A percentile compares a stretch with the other conserved stretches of the same genome.
phyloP scores from a whole-genome alignment of 35 echinoderm and acorn worm genomes.

The Strongylocentrotus purpuratus region DNA sequence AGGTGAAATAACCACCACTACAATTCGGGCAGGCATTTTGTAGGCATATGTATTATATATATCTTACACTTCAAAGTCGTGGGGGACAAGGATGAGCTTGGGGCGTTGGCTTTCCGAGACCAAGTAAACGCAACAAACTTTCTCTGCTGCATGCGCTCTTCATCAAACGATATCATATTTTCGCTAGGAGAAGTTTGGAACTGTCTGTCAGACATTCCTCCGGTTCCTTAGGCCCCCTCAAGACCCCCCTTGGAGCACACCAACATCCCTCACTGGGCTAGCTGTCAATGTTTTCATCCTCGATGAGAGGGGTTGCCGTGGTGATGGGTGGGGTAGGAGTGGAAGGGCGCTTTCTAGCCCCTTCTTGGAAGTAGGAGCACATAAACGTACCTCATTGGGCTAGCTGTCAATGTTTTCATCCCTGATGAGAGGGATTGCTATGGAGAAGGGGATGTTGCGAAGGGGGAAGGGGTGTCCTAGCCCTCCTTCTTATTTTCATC shows the following conservation, averaged over 20 bases:
- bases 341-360: not conserved
- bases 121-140: not conserved
- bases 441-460: too few relatives aligned
- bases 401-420: too few relatives aligned
- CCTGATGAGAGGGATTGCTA: too few relatives aligned
- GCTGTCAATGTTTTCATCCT: not conserved
- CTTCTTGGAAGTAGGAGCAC: too few relatives aligned
- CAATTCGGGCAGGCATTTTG: too few relatives aligned
- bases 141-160: not conserved
- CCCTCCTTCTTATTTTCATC: not conserved
- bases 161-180: not conserved
- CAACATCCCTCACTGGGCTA: not conserved
- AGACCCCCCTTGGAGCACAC: not conserved
- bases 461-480: not conserved
- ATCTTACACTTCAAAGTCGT: not conserved
- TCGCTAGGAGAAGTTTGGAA: not conserved
- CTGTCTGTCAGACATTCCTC: not conserved
- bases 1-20: too few relatives aligned
- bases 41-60: not conserved
- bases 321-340: not conserved
- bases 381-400: too few relatives aligned
- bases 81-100: not conserved
- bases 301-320: not conserved
- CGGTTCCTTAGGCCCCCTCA: not conserved
- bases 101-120: not conserved